phyloP scores from a whole-genome alignment of 2,888 invertebrate species.

The Galeopsomyia nigrocyanea region DNA sequence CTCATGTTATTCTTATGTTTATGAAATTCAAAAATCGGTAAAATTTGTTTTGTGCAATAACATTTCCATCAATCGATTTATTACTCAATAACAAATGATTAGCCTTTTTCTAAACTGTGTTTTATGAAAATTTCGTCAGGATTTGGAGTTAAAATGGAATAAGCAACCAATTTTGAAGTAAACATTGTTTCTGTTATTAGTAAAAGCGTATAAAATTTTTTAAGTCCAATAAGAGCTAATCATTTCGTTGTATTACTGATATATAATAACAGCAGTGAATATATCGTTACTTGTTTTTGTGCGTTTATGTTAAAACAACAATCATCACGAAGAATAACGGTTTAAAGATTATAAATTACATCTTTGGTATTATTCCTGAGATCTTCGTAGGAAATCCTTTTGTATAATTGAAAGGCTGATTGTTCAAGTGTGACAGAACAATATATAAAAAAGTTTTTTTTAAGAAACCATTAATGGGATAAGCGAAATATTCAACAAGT shows the following conservation, averaged over 20 bases:
- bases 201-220: not conserved
- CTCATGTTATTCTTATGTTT: slow-evolving; percentile 55
- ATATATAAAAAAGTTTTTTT: slow-evolving; percentile 35
- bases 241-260: slow-evolving; percentile 14
- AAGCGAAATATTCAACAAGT: no score
- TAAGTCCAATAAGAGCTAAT: slow-evolving; percentile 22
- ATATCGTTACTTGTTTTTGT: slow-evolving; percentile 23
- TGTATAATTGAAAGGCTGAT: no score
- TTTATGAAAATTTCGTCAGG: no score
- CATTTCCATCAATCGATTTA: not conserved
- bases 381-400: slow-evolving; percentile 35
- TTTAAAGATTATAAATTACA: slow-evolving; percentile 53
- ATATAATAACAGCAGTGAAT: slow-evolving; percentile 20
- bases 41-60: slow-evolving; percentile 34
- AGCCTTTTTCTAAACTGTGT: no score
- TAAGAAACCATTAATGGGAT: no score
- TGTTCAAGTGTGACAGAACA: slow-evolving; percentile 36
- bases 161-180: no score
- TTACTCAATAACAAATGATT: no score
- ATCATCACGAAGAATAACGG: slow-evolving; percentile 63
- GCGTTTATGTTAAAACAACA: slow-evolving; percentile 53
- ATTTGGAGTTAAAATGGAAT: no score
- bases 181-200: no score
- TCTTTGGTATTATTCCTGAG: slow-evolving; percentile 68
- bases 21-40: slow-evolving; percentile 45